Evolutionary conservation across 2,888 invertebrate genomes (phyloP), one percentile per base, ranked within the genome.

Genomic region (Pyrrhopygopsis socrates): DNA sequence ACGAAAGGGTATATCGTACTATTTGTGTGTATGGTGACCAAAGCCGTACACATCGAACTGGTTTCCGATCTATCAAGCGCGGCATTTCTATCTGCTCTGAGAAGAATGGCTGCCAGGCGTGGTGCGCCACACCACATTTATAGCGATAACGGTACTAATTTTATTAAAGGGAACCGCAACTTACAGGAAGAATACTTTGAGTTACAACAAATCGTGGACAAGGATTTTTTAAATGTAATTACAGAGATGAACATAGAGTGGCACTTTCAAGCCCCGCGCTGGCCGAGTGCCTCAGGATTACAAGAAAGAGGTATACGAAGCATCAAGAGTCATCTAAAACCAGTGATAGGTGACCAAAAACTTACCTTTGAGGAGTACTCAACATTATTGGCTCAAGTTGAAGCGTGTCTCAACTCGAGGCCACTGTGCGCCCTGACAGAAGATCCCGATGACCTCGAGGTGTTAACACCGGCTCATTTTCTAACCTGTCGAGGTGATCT

Each of bases 381-480:
- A 20, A 81, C 81, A 24, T 20, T 81, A 20, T 50, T 81, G 38
- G 65, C 81, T 54, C 73, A 75, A 30, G 18, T 81, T 34, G 75
- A 81, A 54, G 81, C 75, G n/a, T 74, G 68, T 75, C 50, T 81
- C 34, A 81, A 81, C 68, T 81, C 81, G 11, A 30, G 82, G 18
- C 67, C 81, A 27, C 34, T 81, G 18, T 74, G 81, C 27, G 65
- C 50, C n/a, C 45, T 81, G 24, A 67, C 74, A 50, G 81, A 81
- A 73, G 58, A 80, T n/a, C 34, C 29, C 60, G 76, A 76, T 18
- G 60, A 76, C 24, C 34, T 18, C 6, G 63, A 81, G 27, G 65
- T 68, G n/a, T 73, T 87, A 24, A 87, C 83, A 45, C 87, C 83
- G 65, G 75, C 81, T 1, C 87, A 87, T 34, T 87, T 87, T 65